Percentiles rank a stretch among this genome's conserved stretches.
Evolutionary conservation across 2,113 vertebrate genomes (phyloP).

Genomic region (human (Homo sapiens)): DNA sequence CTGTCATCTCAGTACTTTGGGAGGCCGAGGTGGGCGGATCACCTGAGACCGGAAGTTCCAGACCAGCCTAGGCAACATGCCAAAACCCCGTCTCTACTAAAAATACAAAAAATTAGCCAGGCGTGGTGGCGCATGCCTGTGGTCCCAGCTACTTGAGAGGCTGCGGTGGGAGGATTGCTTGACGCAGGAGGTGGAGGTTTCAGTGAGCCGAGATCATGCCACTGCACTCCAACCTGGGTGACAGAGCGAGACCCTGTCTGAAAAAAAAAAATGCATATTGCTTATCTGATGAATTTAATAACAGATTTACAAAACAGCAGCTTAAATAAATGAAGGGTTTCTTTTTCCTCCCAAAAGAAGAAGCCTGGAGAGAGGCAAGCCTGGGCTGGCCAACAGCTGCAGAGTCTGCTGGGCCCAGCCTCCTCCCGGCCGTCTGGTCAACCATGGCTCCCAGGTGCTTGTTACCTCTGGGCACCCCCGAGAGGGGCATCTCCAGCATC

Average conservation of each 20-base stretch:
- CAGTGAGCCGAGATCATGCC: background rate
- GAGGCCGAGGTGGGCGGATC: no score
- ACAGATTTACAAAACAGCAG: no score
- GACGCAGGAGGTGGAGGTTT: background rate
- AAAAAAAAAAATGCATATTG: background rate
- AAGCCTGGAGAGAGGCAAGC: background rate
- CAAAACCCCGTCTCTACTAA: background rate
- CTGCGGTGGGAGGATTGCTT: no score
- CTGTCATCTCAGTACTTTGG: no score
- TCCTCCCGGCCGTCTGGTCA: background rate
- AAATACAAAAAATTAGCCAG: background rate
- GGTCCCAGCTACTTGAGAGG: no score
- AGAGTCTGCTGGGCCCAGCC: fast-evolving
- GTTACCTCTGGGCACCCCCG: fast-evolving
- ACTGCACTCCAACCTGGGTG: background rate
- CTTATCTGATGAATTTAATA: background rate
- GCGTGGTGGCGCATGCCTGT: background rate
- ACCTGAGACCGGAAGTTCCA: background rate
- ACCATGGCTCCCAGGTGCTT: fast-evolving
- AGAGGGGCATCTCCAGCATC: background rate
- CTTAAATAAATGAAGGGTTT: background rate
- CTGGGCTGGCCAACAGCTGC: background rate
- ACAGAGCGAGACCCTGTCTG: background rate
- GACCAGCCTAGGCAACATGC: background rate
- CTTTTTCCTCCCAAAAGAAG: background rate